These are phyloP conservation scores for Tenualosa thibaudeaui DNA, from an alignment of 2,797 vertebrate species.

Conservation along the genomic window DNA sequence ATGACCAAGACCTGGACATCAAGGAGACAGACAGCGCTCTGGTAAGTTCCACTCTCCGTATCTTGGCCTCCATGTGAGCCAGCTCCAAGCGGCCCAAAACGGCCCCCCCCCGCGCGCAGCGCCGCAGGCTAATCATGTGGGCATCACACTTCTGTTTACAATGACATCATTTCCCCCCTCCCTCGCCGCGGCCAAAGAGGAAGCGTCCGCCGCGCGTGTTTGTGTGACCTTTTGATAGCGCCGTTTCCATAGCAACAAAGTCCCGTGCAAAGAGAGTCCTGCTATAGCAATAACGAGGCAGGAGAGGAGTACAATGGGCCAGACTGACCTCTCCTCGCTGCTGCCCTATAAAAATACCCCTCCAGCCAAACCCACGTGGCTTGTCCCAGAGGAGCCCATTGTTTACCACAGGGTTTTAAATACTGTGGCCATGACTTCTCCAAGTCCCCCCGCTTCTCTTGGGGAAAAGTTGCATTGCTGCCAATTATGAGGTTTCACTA, in stretches of 20 bases:
- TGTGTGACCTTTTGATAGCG: slow-evolving; percentile 57
- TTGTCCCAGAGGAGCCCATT: neutral
- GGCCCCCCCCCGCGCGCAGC: neutral
- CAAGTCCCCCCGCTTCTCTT: neutral
- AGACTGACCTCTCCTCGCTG: neutral
- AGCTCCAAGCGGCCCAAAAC: neutral
- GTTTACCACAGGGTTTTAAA: slow-evolving; percentile 12
- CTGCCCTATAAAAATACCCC: neutral
- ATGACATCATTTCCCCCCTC: slow-evolving; percentile 54
- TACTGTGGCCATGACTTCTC: neutral
- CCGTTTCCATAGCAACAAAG: slow-evolving; percentile 55
- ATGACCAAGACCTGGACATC: slow-evolving; percentile 67
- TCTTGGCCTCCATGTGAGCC: neutral
- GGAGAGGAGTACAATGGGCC: slow-evolving; percentile 36
- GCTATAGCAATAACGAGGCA: slow-evolving; percentile 23
- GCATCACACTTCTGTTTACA: slow-evolving; percentile 43
- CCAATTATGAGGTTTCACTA: neutral
- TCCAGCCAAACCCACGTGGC: neutral
- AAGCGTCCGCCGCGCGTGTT: slow-evolving; percentile 53
- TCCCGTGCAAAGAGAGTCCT: slow-evolving; percentile 30
- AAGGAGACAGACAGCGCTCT: slow-evolving; percentile 76
- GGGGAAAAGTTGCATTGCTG: neutral
- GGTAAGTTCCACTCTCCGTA: slow-evolving; percentile 66
- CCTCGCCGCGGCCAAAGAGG: slow-evolving; percentile 45
- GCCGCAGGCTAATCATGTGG: slow-evolving; percentile 20